phyloP scores from a whole-genome alignment of 2,113 vertebrate genomes.

The Pterocles burchelli region DNA sequence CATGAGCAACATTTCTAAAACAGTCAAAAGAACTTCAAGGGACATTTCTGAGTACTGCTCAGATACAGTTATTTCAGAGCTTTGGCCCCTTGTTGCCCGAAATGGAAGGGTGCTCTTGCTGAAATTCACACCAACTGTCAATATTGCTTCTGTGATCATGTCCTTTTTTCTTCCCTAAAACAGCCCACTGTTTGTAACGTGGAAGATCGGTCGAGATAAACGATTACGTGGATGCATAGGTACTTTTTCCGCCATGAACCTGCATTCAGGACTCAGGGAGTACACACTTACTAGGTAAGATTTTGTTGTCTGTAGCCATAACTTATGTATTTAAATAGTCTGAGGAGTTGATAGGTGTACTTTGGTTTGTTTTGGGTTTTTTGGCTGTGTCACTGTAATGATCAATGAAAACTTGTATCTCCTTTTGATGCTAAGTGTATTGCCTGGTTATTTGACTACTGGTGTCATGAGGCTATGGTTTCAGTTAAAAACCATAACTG shows the following conservation, averaged over 20 bases:
- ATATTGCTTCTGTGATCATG: conserved; percentile 8
- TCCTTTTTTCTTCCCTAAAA: conserved; percentile 66
- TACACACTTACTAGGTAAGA: conserved; percentile 99
- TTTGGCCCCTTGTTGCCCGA: rapidly evolving
- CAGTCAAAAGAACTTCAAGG: neutral
- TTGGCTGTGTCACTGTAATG: neutral
- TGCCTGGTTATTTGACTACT: conserved; percentile 27
- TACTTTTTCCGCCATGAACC: conserved; percentile 99
- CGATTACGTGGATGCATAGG: conserved; percentile 99
- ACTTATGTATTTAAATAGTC: conserved; percentile 16
- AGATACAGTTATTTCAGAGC: neutral
- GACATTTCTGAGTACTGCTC: neutral
- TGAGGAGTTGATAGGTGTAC: neutral
- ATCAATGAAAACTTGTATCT: conserved; percentile 6
- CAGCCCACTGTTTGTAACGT: conserved; percentile 99
- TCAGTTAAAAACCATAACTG: neutral
- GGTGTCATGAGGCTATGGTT: neutral
- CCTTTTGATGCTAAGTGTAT: neutral
- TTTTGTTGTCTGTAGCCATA: conserved; percentile 54
- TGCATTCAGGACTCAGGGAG: conserved; percentile 99
- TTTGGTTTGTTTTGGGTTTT: conserved; percentile 10
- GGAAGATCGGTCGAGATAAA: conserved; percentile 99
- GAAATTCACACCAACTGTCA: neutral
- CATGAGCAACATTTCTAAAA: neutral
- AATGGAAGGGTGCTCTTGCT: neutral